These are phyloP conservation scores for Pelecanoides urinatrix DNA, from an alignment of 2,113 vertebrate genomes.

Conservation along the genomic window DNA sequence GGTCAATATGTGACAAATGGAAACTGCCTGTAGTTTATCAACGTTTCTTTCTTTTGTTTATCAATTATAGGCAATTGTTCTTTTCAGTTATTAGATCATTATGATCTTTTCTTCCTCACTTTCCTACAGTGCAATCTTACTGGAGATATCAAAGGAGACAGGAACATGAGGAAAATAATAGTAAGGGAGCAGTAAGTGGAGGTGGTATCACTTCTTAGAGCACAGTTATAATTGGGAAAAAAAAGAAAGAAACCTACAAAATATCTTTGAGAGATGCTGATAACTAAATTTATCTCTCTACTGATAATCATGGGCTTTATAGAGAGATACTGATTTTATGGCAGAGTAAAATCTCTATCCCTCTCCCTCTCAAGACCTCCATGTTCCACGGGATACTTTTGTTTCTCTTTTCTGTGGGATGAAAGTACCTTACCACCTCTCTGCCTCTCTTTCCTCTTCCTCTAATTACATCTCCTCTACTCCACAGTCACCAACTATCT, in stretches of 20 bases:
- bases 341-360: background rate
- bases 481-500: background rate
- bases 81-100: background rate
- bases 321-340: background rate
- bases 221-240: background rate
- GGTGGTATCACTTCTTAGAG: background rate
- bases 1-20: background rate
- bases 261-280: background rate
- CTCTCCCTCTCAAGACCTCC: background rate
- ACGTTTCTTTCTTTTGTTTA: background rate
- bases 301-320: background rate
- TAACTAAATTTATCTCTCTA: background rate
- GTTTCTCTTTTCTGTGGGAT: background rate
- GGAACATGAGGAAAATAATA: background rate
- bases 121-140: background rate
- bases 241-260: background rate
- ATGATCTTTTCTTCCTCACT: background rate
- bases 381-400: background rate
- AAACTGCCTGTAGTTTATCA: background rate
- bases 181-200: background rate
- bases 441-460: background rate
- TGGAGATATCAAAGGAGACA: background rate
- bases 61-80: background rate
- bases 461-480: slow-evolving; percentile 1
- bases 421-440: background rate